Conservation (phyloP, 2,888 invertebrate genomes). For the Junonia oenone region DNA sequence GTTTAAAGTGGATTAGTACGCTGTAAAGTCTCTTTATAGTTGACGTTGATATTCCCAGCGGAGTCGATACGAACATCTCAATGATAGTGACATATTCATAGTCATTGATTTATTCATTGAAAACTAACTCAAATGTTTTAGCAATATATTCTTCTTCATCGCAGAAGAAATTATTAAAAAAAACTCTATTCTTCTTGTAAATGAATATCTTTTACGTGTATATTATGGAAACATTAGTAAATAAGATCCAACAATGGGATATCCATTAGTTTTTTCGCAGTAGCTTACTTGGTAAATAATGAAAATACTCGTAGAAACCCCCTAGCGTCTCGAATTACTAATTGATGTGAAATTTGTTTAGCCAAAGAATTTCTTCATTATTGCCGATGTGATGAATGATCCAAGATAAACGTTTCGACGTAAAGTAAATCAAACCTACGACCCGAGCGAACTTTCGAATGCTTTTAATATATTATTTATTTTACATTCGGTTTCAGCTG, state of each 20-base stretch:
- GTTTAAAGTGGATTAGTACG: conserved; percentile 3
- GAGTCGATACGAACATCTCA: neutral
- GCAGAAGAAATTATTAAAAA: too few species aligned
- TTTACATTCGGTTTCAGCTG: conserved; percentile 46
- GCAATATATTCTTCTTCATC: too few species aligned
- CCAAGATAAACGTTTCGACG: conserved; percentile 63
- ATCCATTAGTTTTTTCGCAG: neutral
- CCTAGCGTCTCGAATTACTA: conserved; percentile 63
- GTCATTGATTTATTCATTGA: neutral
- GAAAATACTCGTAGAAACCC: conserved; percentile 19
- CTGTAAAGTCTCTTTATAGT: neutral
- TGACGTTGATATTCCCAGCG: neutral
- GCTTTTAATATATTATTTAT: conserved; percentile 52
- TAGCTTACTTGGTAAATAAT: conserved; percentile 34
- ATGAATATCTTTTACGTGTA: too few species aligned
- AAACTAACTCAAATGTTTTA: too few species aligned
- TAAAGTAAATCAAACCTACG: conserved; percentile 57
- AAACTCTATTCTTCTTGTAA: too few species aligned
- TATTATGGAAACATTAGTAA: neutral
- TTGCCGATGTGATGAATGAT: conserved; percentile 69
- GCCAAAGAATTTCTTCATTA: conserved; percentile 62
- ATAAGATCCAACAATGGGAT: neutral
- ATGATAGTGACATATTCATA: neutral
- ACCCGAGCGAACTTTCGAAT: conserved; percentile 46
- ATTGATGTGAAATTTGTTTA: conserved; percentile 69